Conservation (phyloP, 2,797 vertebrate genomes). For the Pseudochaenichthys georgianus region DNA sequence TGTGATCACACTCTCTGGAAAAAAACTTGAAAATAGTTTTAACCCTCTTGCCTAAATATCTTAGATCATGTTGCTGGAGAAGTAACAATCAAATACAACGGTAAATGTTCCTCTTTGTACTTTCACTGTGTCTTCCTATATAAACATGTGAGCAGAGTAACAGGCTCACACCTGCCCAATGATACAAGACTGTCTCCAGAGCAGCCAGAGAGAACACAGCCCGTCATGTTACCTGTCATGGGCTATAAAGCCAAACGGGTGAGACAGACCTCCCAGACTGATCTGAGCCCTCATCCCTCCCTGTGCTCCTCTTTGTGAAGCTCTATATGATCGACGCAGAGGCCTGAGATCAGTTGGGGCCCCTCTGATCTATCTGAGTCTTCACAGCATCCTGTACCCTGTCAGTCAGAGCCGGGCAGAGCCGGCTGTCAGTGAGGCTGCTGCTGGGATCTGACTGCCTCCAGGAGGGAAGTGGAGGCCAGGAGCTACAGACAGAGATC, state of each 20-base stretch:
- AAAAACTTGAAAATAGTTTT: too few relatives aligned
- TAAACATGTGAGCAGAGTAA: conserved; percentile 47
- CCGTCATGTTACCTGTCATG: conserved; percentile 69
- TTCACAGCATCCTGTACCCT: conserved; percentile 42
- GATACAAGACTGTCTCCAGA: conserved; percentile 41
- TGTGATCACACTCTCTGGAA: background rate
- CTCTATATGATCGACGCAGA: conserved; percentile 44
- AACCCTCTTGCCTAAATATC: conserved; percentile 6
- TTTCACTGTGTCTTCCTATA: conserved; percentile 8
- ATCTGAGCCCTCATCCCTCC: conserved; percentile 47
- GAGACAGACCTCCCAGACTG: conserved; percentile 52
- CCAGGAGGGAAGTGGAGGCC: conserved; percentile 44
- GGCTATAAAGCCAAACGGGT: conserved; percentile 57
- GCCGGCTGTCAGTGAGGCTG: conserved; percentile 59
- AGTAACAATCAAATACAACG: conserved; percentile 1
- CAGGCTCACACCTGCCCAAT: conserved; percentile 52
- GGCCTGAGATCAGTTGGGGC: conserved; percentile 53
- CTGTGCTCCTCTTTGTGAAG: conserved; percentile 40
- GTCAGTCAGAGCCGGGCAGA: conserved; percentile 65
- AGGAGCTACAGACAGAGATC: conserved; percentile 65
- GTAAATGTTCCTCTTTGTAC: conserved; percentile 27
- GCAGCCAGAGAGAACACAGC: conserved; percentile 66
- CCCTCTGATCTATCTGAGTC: conserved; percentile 50
- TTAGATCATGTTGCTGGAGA: conserved; percentile 6
- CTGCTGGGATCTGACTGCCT: conserved; percentile 59